Conservation (phyloP, 2,888 invertebrate genomes). For the Dasypogon diadema region DNA sequence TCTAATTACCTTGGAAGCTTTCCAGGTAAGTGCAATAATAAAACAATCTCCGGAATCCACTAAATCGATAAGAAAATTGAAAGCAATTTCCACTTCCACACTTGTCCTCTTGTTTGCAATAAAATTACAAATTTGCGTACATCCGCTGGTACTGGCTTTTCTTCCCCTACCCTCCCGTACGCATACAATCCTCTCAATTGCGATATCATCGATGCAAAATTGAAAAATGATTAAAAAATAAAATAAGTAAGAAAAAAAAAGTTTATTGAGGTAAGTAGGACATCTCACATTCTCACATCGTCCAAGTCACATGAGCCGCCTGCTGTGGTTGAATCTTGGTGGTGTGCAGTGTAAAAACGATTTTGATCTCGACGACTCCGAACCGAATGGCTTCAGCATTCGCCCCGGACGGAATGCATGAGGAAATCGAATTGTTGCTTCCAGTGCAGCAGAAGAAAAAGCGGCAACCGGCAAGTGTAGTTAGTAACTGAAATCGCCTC, state of each 20-base stretch:
- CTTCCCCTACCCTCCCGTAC: neutral
- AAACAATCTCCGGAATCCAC: neutral
- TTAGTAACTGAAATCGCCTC: neutral
- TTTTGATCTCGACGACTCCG: constrained; percentile 29
- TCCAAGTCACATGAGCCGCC: constrained; percentile 42
- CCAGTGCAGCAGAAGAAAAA: neutral
- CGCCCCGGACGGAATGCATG: neutral
- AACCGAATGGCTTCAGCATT: neutral
- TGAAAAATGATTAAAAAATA: constrained; percentile 33
- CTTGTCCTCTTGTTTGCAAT: neutral
- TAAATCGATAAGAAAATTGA: neutral
- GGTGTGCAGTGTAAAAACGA: neutral
- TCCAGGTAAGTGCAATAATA: too few relatives aligned
- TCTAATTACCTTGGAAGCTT: too few relatives aligned
- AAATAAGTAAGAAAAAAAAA: constrained; percentile 45
- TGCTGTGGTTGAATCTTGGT: constrained; percentile 1
- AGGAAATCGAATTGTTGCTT: neutral
- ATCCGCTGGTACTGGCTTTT: neutral
- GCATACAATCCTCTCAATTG: neutral
- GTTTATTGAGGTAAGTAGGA: constrained; percentile 52
- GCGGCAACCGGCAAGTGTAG: neutral
- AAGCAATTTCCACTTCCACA: neutral
- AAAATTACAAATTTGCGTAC: constrained; percentile 13
- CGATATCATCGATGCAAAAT: constrained; percentile 42
- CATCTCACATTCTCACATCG: constrained; percentile 31